Evolutionary conservation across 2,113 vertebrate species (phyloP).

Genomic region (Lathamus discolor): DNA sequence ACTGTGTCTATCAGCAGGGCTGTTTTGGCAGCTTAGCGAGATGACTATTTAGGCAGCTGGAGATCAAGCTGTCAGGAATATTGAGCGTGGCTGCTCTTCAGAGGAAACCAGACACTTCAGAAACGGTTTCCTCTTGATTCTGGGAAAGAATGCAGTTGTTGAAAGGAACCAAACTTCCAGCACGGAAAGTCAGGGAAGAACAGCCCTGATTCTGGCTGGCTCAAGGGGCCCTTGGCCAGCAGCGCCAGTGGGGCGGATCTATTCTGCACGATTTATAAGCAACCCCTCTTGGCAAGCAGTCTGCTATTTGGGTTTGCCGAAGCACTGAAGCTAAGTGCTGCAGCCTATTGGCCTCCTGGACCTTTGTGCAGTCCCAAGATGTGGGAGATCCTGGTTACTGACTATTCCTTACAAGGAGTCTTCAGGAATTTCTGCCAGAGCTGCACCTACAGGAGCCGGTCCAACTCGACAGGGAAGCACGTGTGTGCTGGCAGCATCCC

Average conservation of each 20-base stretch:
- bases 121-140: slow-evolving; percentile 61
- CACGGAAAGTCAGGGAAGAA: slow-evolving; percentile 30
- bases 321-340: neutral
- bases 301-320: neutral
- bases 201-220: neutral
- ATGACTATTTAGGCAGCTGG: neutral
- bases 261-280: neutral
- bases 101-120: slow-evolving; percentile 50
- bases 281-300: neutral
- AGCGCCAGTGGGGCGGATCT: slow-evolving; percentile 6
- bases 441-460: neutral
- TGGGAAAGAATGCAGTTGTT: slow-evolving; percentile 45
- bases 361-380: neutral
- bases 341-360: neutral
- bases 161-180: slow-evolving; percentile 34
- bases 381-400: slow-evolving; percentile 20
- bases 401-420: slow-evolving; percentile 37
- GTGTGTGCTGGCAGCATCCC: neutral
- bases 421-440: slow-evolving; percentile 55
- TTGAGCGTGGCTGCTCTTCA: neutral
- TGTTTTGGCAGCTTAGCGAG: neutral
- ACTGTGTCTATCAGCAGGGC: neutral
- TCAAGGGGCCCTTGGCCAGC: neutral
- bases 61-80: neutral
- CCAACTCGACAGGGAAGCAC: neutral